phyloP scores from a whole-genome alignment of 2,888 invertebrate species.

The Matsumyia berberina region DNA sequence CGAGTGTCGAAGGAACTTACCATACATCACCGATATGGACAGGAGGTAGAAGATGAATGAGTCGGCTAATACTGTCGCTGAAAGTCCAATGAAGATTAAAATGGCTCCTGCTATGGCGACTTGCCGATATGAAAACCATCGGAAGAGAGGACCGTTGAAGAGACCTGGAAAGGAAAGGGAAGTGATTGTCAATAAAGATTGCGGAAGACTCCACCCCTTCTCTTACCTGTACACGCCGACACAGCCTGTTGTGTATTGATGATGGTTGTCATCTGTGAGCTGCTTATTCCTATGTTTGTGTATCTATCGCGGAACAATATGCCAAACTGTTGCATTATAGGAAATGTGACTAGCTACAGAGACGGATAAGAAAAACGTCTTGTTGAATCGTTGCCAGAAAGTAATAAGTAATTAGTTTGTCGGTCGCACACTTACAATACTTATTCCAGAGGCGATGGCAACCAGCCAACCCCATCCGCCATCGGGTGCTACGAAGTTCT shows the following conservation, averaged over 20 bases:
- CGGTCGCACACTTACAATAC: constrained; percentile 87
- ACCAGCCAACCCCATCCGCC: constrained; percentile 92
- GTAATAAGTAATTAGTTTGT: constrained; percentile 3
- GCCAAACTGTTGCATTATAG: constrained; percentile 89
- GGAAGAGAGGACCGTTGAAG: constrained; percentile 89
- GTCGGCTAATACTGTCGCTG: constrained; percentile 87
- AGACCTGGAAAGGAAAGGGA: constrained; percentile 81
- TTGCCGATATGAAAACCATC: constrained; percentile 88
- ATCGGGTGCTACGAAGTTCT: constrained; percentile 89
- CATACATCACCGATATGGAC: constrained; percentile 85
- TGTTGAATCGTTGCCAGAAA: constrained; percentile 17
- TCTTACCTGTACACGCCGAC: constrained; percentile 89
- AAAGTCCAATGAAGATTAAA: constrained; percentile 86
- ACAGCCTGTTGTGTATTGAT: constrained; percentile 90
- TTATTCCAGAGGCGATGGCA: constrained; percentile 88
- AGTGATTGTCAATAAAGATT: constrained; percentile 29
- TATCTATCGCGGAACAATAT: constrained; percentile 89
- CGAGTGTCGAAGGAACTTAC: constrained; percentile 20
- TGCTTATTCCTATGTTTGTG: constrained; percentile 86
- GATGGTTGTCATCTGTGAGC: constrained; percentile 88
- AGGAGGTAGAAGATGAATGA: constrained; percentile 87
- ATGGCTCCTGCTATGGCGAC: constrained; percentile 87
- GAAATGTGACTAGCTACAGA: constrained; percentile 88
- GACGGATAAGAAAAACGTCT: constrained; percentile 80
- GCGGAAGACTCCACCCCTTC: neutral